Evolutionary conservation across 2,888 invertebrate genomes (phyloP), one percentile per base, ranked within the genome.

Genomic region (Charanyca ferruginea): DNA sequence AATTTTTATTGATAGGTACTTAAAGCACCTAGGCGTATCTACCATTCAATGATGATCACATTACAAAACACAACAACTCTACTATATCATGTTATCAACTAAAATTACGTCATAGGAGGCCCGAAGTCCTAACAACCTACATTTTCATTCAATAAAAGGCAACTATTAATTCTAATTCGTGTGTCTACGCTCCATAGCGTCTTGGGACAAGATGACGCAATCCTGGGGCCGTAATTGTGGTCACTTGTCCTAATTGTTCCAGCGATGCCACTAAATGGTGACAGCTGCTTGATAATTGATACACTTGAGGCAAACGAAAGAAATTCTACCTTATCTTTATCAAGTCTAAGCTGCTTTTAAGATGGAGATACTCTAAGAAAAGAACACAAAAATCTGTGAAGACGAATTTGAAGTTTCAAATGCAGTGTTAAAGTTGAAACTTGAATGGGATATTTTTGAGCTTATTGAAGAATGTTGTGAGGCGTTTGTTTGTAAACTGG

Each of bases 191-290:
- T 73, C 68, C 57, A 28, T 58, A 70, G 61, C 70, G 74, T 83
- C 85, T 89, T 87, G 77, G 81, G 79, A 73, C 75, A 79, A 78
- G 85, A 86, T 94, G 94, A 94, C 94, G 94, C 92, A 93, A 94
- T 87, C 83, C 78, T 73, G 67, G 53, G 76, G 77, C 71, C 54
- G 82, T 89, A 94, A 94, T 94, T 94, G 94, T 87, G 91, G 81
- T 91, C 94, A 95, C 94, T 94, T 94, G 93, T 87, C 87, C 88
- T 94, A 94, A 95, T 95, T 95, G 94, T 87, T 79, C 83, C 80
- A 80, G 83, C 87, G 86, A 86, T 86, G 87, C 85, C 86, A 83
- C 87, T 90, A 90, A 90, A 87, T 87, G 89, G 85, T 84, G 89
- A 90, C 94, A 94, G 94, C 94, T 94, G 94, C 91, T 88, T 85